phyloP scores from a whole-genome alignment of 92 coral and sea anemone genomes.

The Heteractis magnifica region DNA sequence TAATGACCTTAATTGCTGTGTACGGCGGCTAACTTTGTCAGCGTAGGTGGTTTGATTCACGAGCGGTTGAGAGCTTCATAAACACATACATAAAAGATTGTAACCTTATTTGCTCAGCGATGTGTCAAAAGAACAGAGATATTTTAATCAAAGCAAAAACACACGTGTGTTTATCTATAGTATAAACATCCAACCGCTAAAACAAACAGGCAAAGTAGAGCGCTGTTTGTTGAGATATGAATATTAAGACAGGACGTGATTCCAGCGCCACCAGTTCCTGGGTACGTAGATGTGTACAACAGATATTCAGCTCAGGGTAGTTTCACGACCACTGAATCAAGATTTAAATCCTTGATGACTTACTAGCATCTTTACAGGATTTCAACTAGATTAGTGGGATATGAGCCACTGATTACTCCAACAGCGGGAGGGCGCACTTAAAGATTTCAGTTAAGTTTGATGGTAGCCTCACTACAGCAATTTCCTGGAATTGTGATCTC shows the following conservation, averaged over 20 bases:
- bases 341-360: neutral
- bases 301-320: neutral
- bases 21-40: neutral
- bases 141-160: slow-evolving; percentile 9
- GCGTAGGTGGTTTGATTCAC: neutral
- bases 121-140: neutral
- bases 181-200: neutral
- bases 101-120: neutral
- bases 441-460: neutral
- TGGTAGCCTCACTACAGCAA: neutral
- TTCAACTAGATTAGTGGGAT: neutral
- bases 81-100: slow-evolving; percentile 2
- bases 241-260: neutral
- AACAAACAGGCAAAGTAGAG: neutral
- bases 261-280: neutral
- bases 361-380: neutral
- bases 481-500: too few species aligned
- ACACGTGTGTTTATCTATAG: neutral
- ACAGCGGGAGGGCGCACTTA: neutral
- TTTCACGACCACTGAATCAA: neutral
- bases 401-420: neutral
- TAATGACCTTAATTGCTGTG: neutral
- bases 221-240: neutral
- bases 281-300: neutral
- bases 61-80: slow-evolving; percentile 4